phyloP scores from a whole-genome alignment of 1,140 invertebrate genomes.

The Homarus americanus region DNA sequence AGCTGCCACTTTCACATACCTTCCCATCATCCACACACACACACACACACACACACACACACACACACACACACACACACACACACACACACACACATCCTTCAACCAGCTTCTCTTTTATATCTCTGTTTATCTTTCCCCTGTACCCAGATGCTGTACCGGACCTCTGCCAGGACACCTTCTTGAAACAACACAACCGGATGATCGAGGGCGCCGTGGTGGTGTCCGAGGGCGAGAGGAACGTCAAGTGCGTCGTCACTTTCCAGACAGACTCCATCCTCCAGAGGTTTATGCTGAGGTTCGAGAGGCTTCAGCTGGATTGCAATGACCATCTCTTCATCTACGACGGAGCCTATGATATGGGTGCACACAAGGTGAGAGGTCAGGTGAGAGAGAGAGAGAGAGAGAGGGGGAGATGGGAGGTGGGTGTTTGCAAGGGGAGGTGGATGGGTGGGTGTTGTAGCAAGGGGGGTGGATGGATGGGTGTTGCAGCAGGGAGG shows the following conservation, averaged over 20 bases:
- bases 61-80: no score
- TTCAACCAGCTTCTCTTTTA: no score
- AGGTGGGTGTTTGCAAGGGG: no score
- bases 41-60: neutral
- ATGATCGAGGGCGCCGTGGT: constrained; percentile 94
- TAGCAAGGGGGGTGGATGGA: no score
- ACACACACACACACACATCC: no score
- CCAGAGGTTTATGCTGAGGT: constrained; percentile 94
- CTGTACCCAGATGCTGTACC: constrained; percentile 43
- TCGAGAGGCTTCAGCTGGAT: constrained; percentile 88
- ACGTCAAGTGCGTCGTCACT: constrained; percentile 89
- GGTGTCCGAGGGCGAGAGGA: constrained; percentile 91
- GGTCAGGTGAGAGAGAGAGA: neutral
- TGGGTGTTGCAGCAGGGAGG: no score
- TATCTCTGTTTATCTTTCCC: neutral
- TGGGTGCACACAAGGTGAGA: constrained; percentile 89
- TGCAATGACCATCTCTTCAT: constrained; percentile 96
- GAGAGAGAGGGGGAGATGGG: neutral
- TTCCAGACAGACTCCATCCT: constrained; percentile 96
- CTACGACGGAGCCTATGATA: constrained; percentile 93
- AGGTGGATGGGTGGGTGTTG: no score
- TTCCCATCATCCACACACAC: no score
- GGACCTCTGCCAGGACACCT: constrained; percentile 89
- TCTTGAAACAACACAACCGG: constrained; percentile 89
- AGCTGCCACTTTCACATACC: neutral